Percentiles rank a stretch among this genome's conserved stretches.
phyloP scores from a whole-genome alignment of 2,888 invertebrate species.

The Eupithecia abbreviata region DNA sequence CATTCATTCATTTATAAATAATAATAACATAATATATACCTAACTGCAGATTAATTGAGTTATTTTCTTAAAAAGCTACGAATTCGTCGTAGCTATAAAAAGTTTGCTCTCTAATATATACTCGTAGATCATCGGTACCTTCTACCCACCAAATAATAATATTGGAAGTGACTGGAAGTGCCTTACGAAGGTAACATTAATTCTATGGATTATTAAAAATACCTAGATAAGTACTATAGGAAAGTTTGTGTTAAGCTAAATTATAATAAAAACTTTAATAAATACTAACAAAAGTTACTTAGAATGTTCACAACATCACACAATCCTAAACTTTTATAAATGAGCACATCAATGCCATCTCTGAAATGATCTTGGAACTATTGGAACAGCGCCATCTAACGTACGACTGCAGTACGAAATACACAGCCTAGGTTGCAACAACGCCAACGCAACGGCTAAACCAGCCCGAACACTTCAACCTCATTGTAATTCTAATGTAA shows the following conservation, averaged over 20 bases:
- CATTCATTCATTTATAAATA: no score
- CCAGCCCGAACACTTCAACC: background rate
- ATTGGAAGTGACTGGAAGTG: no score
- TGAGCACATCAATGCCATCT: conserved; percentile 28
- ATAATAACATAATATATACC: no score
- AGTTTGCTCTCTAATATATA: no score
- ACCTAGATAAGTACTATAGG: background rate
- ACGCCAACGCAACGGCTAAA: background rate
- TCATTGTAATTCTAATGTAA: background rate
- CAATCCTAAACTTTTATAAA: conserved; percentile 2
- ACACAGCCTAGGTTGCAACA: background rate
- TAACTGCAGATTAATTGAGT: no score
- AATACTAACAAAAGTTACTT: no score
- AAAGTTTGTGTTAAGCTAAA: background rate
- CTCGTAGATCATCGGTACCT: no score
- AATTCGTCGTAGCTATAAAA: no score
- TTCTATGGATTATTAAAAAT: background rate
- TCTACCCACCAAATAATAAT: no score
- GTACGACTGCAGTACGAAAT: background rate
- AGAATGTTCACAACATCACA: background rate
- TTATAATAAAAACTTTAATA: background rate
- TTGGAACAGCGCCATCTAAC: conserved; percentile 33
- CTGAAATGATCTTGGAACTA: background rate
- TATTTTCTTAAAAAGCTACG: no score
- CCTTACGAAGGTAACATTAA: background rate